Conservation (phyloP, 2,888 invertebrate genomes). For the Bembecia ichneumoniformis region DNA sequence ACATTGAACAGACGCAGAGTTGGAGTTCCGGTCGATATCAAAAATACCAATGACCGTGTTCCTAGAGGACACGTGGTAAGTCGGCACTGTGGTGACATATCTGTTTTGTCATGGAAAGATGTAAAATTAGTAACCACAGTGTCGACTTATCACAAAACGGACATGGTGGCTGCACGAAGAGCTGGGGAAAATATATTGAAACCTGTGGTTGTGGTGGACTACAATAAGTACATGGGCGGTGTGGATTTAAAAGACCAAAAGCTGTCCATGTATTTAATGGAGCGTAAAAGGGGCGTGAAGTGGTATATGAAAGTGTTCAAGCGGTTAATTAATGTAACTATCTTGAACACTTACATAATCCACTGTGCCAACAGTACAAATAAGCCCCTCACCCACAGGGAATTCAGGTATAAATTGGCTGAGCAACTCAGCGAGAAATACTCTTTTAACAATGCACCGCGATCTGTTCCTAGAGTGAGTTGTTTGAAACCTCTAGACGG, state of each 20-base stretch:
- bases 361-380: not conserved
- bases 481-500: too few species aligned
- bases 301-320: slow-evolving; percentile 15
- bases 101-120: slow-evolving; percentile 13
- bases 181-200: slow-evolving; percentile 1
- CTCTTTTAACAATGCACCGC: not conserved
- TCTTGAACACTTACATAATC: slow-evolving; percentile 7
- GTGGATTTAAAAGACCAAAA: slow-evolving; percentile 17
- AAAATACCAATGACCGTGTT: slow-evolving; percentile 3
- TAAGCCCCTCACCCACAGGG: not conserved
- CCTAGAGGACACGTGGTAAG: slow-evolving; percentile 4
- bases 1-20: slow-evolving; percentile 6
- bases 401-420: slow-evolving; percentile 2
- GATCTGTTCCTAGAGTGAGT: too few species aligned
- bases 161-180: slow-evolving; percentile 1
- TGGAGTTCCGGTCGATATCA: slow-evolving; percentile 2
- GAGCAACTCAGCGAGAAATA: slow-evolving; percentile 1
- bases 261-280: slow-evolving; percentile 14
- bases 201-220: slow-evolving; percentile 6
- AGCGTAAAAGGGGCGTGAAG: slow-evolving; percentile 12
- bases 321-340: slow-evolving; percentile 10
- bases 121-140: slow-evolving; percentile 9
- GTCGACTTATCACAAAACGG: slow-evolving; percentile 6
- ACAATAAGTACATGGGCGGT: slow-evolving; percentile 18
- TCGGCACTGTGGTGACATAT: slow-evolving; percentile 7